A percentile compares a stretch with the other conserved stretches of the same genome.
These are phyloP conservation scores for Troides aeacus DNA, from an alignment of 2,888 invertebrate species.

Conservation along the genomic window DNA sequence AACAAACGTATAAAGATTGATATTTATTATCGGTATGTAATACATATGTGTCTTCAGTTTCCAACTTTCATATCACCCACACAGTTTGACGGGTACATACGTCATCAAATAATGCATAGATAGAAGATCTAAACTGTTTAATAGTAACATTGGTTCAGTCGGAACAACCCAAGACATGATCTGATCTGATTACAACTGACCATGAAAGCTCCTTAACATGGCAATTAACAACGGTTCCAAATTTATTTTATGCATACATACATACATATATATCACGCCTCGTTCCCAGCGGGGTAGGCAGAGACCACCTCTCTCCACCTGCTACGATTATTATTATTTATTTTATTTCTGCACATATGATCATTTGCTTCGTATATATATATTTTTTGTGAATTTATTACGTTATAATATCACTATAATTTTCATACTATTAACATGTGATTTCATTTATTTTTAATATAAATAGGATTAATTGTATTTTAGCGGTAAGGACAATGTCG, in stretches of 20 bases:
- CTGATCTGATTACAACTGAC: background rate
- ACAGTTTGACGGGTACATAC: background rate
- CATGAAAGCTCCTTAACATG: background rate
- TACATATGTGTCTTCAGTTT: too few species aligned
- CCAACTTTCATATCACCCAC: background rate
- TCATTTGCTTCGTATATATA: too few species aligned
- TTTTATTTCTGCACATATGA: too few species aligned
- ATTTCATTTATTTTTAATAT: background rate
- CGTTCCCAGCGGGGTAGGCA: too few species aligned
- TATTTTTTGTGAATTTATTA: background rate
- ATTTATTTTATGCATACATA: too few species aligned
- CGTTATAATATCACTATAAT: background rate
- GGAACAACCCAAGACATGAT: too few species aligned
- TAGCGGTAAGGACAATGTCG: background rate
- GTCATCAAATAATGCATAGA: background rate
- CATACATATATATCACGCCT: too few species aligned
- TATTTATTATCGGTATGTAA: too few species aligned
- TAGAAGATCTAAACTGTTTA: background rate
- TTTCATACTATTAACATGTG: background rate
- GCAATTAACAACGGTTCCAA: background rate
- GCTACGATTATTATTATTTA: too few species aligned
- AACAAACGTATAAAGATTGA: background rate
- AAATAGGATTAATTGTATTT: background rate
- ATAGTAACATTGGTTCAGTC: background rate
- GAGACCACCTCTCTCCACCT: too few species aligned